Conservation (phyloP, 2,888 invertebrate species). For the Andrena minutula region DNA sequence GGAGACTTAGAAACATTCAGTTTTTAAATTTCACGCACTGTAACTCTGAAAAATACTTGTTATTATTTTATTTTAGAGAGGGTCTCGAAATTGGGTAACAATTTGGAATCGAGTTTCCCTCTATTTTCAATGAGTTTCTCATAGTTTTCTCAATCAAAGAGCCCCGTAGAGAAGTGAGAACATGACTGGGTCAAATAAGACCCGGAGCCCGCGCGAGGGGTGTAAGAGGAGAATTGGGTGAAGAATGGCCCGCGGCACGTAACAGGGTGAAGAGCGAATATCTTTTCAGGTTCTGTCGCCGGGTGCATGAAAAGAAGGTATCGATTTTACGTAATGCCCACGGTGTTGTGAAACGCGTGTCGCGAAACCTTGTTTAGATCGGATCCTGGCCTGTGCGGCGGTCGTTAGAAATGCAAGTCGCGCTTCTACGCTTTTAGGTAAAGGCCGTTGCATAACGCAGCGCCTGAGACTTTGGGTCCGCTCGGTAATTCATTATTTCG, state of each 20-base stretch:
- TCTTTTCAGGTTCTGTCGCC: too few species aligned
- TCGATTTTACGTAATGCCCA: conserved; percentile 24
- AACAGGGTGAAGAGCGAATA: background rate
- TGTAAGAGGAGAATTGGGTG: background rate
- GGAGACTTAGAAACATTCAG: too few species aligned
- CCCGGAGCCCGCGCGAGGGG: too few species aligned
- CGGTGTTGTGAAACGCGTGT: conserved; percentile 39
- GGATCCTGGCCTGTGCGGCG: background rate
- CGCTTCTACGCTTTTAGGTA: conserved; percentile 49
- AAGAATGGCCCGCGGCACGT: background rate
- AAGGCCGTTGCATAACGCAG: conserved; percentile 40
- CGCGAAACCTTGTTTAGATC: conserved; percentile 8
- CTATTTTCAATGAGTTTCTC: too few species aligned
- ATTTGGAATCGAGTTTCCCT: too few species aligned
- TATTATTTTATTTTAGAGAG: too few species aligned
- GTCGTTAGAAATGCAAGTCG: conserved; percentile 48
- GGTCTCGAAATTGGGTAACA: too few species aligned
- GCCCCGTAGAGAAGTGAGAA: too few species aligned
- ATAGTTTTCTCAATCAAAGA: too few species aligned
- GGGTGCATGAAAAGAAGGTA: background rate
- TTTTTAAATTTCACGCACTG: too few species aligned
- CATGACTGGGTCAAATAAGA: too few species aligned
- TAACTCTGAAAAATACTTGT: too few species aligned
- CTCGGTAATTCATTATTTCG: conserved; percentile 41
- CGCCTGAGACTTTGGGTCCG: conserved; percentile 19